These are phyloP conservation scores for Dioctria rufipes DNA, from an alignment of 2,888 invertebrate genomes.

Conservation along the genomic window DNA sequence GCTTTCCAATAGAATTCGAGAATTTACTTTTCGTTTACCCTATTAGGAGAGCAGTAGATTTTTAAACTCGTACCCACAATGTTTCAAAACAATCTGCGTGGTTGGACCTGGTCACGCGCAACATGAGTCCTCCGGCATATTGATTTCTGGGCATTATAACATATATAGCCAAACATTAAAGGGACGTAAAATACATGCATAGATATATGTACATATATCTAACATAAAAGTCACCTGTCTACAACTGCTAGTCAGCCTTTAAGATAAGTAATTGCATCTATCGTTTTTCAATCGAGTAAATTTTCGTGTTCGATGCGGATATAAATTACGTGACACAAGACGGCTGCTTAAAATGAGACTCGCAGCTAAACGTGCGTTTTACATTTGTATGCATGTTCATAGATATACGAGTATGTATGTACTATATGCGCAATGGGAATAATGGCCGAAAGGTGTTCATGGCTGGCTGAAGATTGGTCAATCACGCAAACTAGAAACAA, in stretches of 20 bases:
- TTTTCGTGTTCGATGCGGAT: slow-evolving; percentile 24
- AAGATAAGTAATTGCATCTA: slow-evolving; percentile 28
- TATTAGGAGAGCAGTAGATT: slow-evolving; percentile 5
- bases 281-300: slow-evolving; percentile 12
- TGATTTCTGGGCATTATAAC: not conserved
- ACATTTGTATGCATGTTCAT: too few species aligned
- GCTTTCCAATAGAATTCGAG: slow-evolving; percentile 5
- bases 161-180: not conserved
- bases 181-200: too few species aligned
- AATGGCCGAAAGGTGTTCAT: too few species aligned
- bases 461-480: too few species aligned
- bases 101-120: slow-evolving; percentile 34
- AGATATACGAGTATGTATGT: too few species aligned
- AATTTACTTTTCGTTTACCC: slow-evolving; percentile 16
- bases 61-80: not conserved
- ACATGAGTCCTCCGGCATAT: slow-evolving; percentile 12
- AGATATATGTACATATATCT: too few species aligned
- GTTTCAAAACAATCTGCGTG: slow-evolving; percentile 23
- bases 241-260: not conserved
- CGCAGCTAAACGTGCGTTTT: not conserved
- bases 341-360: slow-evolving; percentile 4
- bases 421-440: too few species aligned
- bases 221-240: not conserved
- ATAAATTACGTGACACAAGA: slow-evolving; percentile 35
- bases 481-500: too few species aligned